A percentile compares a stretch with the other conserved stretches of the same genome.
Evolutionary conservation across 2,888 invertebrate genomes (phyloP).

Genomic region (Torymus texanus): DNA sequence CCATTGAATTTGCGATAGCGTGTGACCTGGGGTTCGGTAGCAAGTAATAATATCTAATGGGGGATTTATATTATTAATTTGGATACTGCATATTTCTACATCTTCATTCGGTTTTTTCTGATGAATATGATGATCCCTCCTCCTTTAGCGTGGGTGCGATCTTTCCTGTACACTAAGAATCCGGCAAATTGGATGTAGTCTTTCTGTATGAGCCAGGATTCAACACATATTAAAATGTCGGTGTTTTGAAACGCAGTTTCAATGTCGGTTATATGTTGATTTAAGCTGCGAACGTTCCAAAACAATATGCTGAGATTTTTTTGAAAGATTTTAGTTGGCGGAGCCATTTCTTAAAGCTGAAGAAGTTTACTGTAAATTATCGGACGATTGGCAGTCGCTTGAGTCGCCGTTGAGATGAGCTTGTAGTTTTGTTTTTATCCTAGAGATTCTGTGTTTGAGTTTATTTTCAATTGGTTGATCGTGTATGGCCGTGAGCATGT

Average conservation of each 20-base stretch:
- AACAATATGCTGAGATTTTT: constrained; percentile 8
- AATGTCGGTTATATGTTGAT: background rate
- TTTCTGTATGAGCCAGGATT: constrained; percentile 24
- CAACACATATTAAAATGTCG: constrained; percentile 27
- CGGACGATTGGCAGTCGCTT: too few species aligned
- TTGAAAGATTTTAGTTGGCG: background rate
- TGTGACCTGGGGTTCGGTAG: background rate
- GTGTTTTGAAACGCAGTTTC: background rate
- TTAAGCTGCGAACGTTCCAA: constrained; percentile 28
- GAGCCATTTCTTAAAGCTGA: background rate
- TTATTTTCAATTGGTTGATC: background rate
- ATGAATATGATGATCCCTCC: background rate
- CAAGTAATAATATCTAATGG: background rate
- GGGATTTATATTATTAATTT: background rate
- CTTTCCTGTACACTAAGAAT: constrained; percentile 11
- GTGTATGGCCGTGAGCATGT: constrained; percentile 1
- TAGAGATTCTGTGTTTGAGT: constrained; percentile 10
- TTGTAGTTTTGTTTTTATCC: constrained; percentile 11
- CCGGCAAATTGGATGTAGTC: background rate
- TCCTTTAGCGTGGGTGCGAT: background rate
- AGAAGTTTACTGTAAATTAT: too few species aligned
- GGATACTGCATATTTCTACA: constrained; percentile 4
- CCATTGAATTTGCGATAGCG: background rate
- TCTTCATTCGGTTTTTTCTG: background rate
- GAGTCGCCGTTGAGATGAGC: background rate